Evolutionary conservation across 2,797 vertebrate genomes (phyloP).

Genomic region (Ceyx erithaca): DNA sequence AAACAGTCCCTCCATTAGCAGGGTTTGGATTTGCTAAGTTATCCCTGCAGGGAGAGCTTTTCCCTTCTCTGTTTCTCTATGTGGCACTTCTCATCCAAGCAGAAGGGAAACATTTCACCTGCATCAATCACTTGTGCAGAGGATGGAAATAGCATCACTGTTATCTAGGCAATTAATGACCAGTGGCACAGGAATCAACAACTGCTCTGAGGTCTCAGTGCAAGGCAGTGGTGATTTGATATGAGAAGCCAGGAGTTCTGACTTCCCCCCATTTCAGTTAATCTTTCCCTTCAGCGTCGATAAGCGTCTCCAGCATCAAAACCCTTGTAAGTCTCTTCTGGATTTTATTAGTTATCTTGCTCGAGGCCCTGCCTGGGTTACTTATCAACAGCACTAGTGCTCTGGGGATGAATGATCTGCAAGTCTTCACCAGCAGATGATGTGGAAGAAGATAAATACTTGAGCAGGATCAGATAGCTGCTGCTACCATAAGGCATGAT

Average conservation of each 20-base stretch:
- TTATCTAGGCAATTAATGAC: neutral
- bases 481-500: fast-evolving
- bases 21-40: neutral
- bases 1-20: neutral
- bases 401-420: neutral
- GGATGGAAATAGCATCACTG: fast-evolving
- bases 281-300: neutral
- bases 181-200: neutral
- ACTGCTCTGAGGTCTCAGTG: neutral
- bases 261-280: neutral
- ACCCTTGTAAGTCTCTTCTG: neutral
- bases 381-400: neutral
- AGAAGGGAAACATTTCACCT: neutral
- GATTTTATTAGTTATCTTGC: neutral
- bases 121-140: neutral
- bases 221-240: neutral
- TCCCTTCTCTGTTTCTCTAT: neutral
- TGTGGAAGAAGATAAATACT: neutral
- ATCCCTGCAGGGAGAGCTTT: neutral
- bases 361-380: neutral
- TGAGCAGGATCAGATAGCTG: neutral
- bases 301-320: neutral
- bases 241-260: neutral
- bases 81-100: neutral
- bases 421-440: neutral